Percentiles rank a stretch among this genome's conserved stretches.
Evolutionary conservation across 2,113 vertebrate species (phyloP).

Genomic region (Acrocephalus kingi): DNA sequence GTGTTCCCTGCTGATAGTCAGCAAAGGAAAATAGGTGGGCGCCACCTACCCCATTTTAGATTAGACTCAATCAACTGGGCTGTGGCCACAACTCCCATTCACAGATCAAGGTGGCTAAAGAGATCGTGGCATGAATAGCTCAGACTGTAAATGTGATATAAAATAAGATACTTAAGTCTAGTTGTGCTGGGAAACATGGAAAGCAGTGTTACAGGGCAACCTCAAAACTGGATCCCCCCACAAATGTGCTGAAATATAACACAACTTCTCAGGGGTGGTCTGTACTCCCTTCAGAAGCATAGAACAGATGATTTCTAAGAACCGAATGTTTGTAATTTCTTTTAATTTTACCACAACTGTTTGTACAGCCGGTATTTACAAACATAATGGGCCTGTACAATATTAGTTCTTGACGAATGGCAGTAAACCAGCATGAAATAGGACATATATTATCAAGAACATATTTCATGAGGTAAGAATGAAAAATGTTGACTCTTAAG

Average conservation of each 20-base stretch:
- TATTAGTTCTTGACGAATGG: accelerated
- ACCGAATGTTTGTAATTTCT: accelerated
- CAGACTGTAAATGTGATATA: not conserved
- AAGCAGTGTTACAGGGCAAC: accelerated
- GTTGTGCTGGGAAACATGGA: not conserved
- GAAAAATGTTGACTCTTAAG: not conserved
- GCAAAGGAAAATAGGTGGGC: not conserved
- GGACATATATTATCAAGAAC: not conserved
- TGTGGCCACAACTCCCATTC: not conserved
- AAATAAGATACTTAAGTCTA: not conserved
- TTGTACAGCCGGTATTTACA: not conserved
- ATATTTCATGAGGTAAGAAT: accelerated
- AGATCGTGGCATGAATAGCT: accelerated
- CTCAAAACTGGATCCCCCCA: accelerated
- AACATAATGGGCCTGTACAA: accelerated
- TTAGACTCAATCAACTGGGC: not conserved
- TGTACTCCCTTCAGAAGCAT: not conserved
- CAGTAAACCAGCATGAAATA: not conserved
- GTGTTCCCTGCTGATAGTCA: not conserved
- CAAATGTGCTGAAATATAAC: not conserved
- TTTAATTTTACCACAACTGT: not conserved
- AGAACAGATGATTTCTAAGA: not conserved
- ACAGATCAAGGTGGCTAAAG: not conserved
- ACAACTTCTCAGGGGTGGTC: not conserved
- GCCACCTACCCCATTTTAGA: not conserved